phyloP scores from a whole-genome alignment of 2,888 invertebrate species.

The Baronia brevicornis region DNA sequence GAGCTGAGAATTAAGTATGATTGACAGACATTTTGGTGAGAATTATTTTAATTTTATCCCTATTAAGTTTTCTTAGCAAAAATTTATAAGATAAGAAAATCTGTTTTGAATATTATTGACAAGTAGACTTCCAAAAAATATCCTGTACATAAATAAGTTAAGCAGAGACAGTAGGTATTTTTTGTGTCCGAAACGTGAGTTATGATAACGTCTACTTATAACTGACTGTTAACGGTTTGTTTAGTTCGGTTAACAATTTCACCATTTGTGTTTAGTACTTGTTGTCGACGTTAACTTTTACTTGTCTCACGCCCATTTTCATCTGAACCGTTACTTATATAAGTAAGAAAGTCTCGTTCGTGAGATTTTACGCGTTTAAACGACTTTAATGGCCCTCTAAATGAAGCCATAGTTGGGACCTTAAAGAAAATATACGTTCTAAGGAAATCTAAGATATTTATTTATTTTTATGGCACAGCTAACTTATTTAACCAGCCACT shows the following conservation, averaged over 20 bases:
- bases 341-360: constrained; percentile 7
- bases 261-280: constrained; percentile 10
- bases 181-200: constrained; percentile 10
- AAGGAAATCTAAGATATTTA: not conserved
- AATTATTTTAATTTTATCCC: no score
- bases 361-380: constrained; percentile 5
- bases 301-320: constrained; percentile 14
- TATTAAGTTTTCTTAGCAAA: not conserved
- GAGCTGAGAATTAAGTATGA: no score
- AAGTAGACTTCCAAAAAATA: not conserved
- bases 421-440: constrained; percentile 1
- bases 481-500: no score
- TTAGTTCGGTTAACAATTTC: constrained; percentile 9
- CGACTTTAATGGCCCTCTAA: constrained; percentile 10
- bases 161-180: constrained; percentile 11
- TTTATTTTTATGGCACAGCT: no score
- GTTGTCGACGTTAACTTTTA: constrained; percentile 8
- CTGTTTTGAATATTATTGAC: not conserved
- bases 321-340: constrained; percentile 10
- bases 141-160: constrained; percentile 6
- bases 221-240: constrained; percentile 10
- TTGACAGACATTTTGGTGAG: no score
- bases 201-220: constrained; percentile 12
- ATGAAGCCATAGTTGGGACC: constrained; percentile 3
- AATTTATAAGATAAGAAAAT: not conserved